Base-by-base conservation (phyloP, 1,140 invertebrate species). In the Platyscapa corneri region DNA sequence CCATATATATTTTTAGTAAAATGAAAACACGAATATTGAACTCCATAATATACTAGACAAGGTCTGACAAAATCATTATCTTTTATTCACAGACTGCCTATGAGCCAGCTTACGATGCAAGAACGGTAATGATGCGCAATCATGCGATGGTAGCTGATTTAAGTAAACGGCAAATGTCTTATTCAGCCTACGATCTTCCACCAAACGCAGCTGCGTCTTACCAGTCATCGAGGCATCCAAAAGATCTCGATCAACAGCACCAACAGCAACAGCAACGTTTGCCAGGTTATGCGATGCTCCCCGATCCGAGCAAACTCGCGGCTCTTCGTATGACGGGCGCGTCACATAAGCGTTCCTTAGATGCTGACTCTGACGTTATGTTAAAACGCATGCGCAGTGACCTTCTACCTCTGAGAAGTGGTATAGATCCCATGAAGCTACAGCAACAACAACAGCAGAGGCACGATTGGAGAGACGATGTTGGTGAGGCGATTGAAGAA, bases 401-500 rank as follows among this genome's bases (percentile, higher is more conserved):
- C n/a, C 86, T 90, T 27, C 88, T 92, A 65, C 90, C 90, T 1
- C 89, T 92, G 6, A 88, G 91, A 72, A 87, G 88, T 0, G 70
- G 89, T 0, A 89, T 92, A 5, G 91, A 93, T 37, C 85, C 85
- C 12, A 79, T 1, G 30, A 83, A 86, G 34, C 14, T 85, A 3
- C 91, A 93, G 60, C 90, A 90, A 83, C 70, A 88, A 23, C 70
- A 74, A 16, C 82, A 89, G 34, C 84, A 88, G 18, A 86, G 80
- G 76, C 78, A n/a, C 34, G 91, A 91, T 49, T 93, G 91, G 91
- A 84, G 91, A 64, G 91, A 94, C 1, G 94, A 94, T 60, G 93
- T 96, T 37, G 93, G 96, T 74, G 95, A 96, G 88, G 94, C 94
- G 39, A 96, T 97, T 85, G 96, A 97, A 92, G 96, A 97, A 89